A percentile compares a stretch with the other conserved stretches of the same genome.
These are phyloP conservation scores for Lynx canadensis DNA, from an alignment of 2,113 vertebrate species.

Conservation along the genomic window DNA sequence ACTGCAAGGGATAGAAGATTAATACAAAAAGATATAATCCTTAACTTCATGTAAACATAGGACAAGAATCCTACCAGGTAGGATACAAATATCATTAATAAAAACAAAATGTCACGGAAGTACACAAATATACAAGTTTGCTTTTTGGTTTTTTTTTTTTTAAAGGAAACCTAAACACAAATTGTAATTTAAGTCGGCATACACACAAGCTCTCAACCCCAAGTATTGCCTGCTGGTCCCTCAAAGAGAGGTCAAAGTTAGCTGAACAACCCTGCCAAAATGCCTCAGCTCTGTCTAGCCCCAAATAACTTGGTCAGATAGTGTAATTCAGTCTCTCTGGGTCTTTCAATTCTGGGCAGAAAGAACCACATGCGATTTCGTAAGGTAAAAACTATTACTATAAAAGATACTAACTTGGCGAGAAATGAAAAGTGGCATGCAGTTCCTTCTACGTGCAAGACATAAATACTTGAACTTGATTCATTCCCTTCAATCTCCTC, in stretches of 20 bases:
- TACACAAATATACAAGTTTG: background rate
- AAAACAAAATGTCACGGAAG: background rate
- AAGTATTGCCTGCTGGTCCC: slow-evolving; percentile 16
- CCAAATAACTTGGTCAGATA: background rate
- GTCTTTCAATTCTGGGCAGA: slow-evolving; percentile 14
- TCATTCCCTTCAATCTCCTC: background rate
- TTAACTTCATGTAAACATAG: background rate
- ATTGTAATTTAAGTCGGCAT: background rate
- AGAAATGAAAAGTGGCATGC: background rate
- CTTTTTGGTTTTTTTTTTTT: background rate
- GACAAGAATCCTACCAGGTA: background rate
- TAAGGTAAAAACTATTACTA: slow-evolving; percentile 28
- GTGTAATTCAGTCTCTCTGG: background rate
- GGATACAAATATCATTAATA: background rate
- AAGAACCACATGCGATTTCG: background rate
- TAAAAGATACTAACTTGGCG: background rate
- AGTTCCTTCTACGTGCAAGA: background rate
- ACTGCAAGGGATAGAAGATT: background rate
- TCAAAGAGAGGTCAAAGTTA: slow-evolving; percentile 15
- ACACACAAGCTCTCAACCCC: background rate
- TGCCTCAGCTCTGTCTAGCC: background rate
- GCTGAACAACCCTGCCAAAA: background rate
- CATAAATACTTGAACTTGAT: background rate
- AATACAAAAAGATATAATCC: background rate
- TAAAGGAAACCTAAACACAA: background rate